Conservation (phyloP, 2,797 vertebrate species). For the Acanthurus tractus region DNA sequence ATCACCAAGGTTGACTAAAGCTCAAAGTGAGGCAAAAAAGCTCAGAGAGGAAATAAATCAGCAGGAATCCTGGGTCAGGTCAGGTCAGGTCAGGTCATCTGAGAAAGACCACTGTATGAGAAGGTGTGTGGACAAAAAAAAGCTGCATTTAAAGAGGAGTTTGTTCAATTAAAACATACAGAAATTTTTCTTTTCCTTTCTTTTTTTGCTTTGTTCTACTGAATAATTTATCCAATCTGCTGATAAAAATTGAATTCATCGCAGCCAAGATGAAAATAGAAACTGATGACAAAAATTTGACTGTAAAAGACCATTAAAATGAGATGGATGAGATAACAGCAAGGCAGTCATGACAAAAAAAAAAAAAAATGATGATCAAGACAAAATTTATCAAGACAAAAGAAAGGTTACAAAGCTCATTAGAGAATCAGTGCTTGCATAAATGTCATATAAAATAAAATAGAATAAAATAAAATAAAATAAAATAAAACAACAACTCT, state of each 20-base stretch:
- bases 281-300: neutral
- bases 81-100: slow-evolving; percentile 46
- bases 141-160: slow-evolving; percentile 22
- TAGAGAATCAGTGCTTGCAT: slow-evolving; percentile 4
- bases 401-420: slow-evolving; percentile 4
- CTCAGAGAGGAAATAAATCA: slow-evolving; percentile 50
- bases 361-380: neutral
- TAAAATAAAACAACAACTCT: slow-evolving; percentile 41
- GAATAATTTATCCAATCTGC: slow-evolving; percentile 3
- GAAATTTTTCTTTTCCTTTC: neutral
- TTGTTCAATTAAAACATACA: slow-evolving; percentile 6
- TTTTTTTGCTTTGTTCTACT: neutral
- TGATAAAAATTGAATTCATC: slow-evolving; percentile 14
- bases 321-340: neutral
- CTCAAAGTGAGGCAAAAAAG: slow-evolving; percentile 66
- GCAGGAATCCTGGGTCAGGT: slow-evolving; percentile 43
- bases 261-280: neutral
- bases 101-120: slow-evolving; percentile 1
- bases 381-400: neutral
- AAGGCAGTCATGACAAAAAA: neutral
- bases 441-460: slow-evolving; percentile 10
- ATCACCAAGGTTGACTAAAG: slow-evolving; percentile 74
- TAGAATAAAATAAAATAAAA: slow-evolving; percentile 11
- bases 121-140: slow-evolving; percentile 15
- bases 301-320: slow-evolving; percentile 15